Evolutionary conservation across 2,797 vertebrate genomes (phyloP).

Genomic region (Muraenolepis orangiensis): DNA sequence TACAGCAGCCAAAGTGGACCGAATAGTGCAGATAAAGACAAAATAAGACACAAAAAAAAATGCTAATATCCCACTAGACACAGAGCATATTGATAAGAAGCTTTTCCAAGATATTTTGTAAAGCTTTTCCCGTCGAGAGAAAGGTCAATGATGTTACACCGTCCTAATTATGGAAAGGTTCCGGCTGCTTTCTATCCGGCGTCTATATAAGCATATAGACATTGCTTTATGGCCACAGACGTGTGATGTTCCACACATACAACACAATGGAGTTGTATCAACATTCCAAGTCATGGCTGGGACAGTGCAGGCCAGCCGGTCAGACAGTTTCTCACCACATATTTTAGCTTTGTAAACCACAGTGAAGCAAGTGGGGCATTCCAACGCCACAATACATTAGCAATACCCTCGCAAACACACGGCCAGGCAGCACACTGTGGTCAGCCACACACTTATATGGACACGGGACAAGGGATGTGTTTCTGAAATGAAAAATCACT

Average conservation of each 20-base stretch:
- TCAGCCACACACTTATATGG: slow-evolving; percentile 35
- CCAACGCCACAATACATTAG: slow-evolving; percentile 49
- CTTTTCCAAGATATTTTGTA: neutral
- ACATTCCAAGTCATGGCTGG: neutral
- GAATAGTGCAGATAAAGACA: neutral
- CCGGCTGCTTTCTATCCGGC: neutral
- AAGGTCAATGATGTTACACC: neutral
- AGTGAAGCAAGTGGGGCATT: slow-evolving; percentile 44
- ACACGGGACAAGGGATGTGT: neutral
- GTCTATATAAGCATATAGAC: neutral
- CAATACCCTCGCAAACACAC: slow-evolving; percentile 31
- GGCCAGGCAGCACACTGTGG: slow-evolving; percentile 32
- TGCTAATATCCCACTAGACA: neutral
- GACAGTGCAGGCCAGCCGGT: neutral
- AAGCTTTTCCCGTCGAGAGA: neutral
- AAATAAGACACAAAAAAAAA: neutral
- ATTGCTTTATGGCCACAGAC: neutral
- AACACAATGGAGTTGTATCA: neutral
- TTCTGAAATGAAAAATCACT: neutral
- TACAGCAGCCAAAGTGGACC: neutral
- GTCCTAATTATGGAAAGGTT: neutral
- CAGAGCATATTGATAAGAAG: neutral
- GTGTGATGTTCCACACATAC: neutral
- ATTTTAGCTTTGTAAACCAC: slow-evolving; percentile 20
- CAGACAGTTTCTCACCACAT: slow-evolving; percentile 12